phyloP scores from a whole-genome alignment of 2,888 invertebrate species.

The Drosophila cracens region DNA sequence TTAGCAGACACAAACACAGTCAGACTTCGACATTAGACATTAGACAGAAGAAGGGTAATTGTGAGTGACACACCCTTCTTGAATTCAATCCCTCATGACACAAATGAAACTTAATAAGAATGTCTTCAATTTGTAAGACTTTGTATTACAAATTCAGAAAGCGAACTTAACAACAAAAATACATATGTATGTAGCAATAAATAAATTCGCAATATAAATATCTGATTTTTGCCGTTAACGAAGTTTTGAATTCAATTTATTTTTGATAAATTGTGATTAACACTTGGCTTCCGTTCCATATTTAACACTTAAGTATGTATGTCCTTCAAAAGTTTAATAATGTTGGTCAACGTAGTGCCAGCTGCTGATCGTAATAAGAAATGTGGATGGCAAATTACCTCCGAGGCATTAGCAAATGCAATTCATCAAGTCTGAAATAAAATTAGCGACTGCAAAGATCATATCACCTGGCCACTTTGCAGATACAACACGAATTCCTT shows the following conservation, averaged over 20 bases:
- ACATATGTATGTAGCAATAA: neutral
- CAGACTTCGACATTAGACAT: neutral
- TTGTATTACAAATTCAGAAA: neutral
- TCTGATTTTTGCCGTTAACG: neutral
- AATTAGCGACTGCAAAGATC: constrained; percentile 19
- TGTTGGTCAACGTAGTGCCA: neutral
- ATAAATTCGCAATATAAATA: neutral
- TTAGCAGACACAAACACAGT: neutral
- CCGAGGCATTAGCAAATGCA: constrained; percentile 2
- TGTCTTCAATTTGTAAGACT: neutral
- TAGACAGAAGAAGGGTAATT: neutral
- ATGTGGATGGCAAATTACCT: neutral
- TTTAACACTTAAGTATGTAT: neutral
- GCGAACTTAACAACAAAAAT: neutral
- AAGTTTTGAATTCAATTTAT: neutral
- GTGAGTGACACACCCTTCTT: neutral
- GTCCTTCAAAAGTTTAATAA: neutral
- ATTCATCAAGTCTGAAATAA: constrained; percentile 28
- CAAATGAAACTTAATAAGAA: neutral
- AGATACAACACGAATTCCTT: constrained; percentile 26
- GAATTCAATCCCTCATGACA: neutral
- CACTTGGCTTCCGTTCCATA: neutral
- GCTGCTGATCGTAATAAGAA: constrained; percentile 18
- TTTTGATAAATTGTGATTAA: neutral
- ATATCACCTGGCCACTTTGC: constrained; percentile 27